phyloP scores from a whole-genome alignment of 2,797 vertebrate genomes.

The Propithecus perrieri region DNA sequence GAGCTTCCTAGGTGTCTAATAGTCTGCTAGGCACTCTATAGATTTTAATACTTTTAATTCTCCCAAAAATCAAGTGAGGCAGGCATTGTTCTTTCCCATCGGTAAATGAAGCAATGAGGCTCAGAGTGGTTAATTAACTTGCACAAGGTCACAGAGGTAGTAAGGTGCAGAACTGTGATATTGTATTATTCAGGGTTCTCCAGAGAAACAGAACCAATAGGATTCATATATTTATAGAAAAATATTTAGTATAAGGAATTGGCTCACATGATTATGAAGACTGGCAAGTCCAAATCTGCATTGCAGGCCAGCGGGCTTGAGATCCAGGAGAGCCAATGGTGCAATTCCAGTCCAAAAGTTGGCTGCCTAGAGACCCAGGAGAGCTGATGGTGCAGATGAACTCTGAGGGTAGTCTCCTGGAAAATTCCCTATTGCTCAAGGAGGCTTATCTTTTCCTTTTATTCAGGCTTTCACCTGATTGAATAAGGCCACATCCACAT shows the following conservation, averaged over 20 bases:
- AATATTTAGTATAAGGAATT: not conserved
- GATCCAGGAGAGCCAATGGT: not conserved
- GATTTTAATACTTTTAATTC: not conserved
- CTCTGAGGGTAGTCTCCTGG: not conserved
- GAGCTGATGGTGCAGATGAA: not conserved
- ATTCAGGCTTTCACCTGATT: not conserved
- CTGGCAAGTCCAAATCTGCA: not conserved
- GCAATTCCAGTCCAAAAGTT: not conserved
- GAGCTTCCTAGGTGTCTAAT: not conserved
- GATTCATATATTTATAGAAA: not conserved
- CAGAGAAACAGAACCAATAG: not conserved
- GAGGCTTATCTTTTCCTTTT: not conserved
- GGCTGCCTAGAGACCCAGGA: not conserved
- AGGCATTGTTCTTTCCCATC: not conserved
- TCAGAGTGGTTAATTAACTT: not conserved
- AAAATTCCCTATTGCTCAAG: not conserved
- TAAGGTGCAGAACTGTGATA: not conserved
- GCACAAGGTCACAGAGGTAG: not conserved
- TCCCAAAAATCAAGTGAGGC: not conserved
- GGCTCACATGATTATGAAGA: not conserved
- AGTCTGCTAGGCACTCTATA: not conserved
- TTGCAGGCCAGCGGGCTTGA: not conserved
- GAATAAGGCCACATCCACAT: not conserved
- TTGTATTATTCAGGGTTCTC: not conserved
- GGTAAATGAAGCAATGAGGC: not conserved